Conservation (phyloP, 2,113 vertebrate genomes). For the Vanacampus margaritifer region DNA sequence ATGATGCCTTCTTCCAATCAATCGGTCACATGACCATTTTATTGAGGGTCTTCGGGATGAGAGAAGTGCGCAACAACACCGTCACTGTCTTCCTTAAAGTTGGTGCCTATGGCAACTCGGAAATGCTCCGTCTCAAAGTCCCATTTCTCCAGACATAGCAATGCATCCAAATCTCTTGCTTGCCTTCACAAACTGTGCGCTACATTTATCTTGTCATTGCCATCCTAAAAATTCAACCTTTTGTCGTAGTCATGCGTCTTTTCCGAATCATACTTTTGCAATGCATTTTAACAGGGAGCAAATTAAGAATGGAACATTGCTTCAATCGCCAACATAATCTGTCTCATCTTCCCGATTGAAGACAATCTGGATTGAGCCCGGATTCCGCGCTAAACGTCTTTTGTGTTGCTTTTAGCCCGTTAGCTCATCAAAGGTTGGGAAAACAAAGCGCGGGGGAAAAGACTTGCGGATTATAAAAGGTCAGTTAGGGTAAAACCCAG, state of each 20-base stretch:
- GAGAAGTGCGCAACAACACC: slow-evolving; percentile 45
- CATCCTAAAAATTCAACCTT: slow-evolving; percentile 10
- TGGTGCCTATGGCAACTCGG: slow-evolving; percentile 51
- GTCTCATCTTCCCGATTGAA: neutral
- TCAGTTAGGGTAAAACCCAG: slow-evolving; percentile 4
- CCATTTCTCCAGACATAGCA: slow-evolving; percentile 48
- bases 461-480: slow-evolving; percentile 6
- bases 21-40: neutral
- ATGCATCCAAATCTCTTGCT: slow-evolving; percentile 41
- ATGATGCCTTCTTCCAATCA: neutral
- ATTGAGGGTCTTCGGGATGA: slow-evolving; percentile 32
- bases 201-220: slow-evolving; percentile 23
- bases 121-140: slow-evolving; percentile 38
- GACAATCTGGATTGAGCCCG: neutral
- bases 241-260: slow-evolving; percentile 8
- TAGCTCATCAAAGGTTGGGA: slow-evolving; percentile 9
- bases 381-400: neutral
- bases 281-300: neutral
- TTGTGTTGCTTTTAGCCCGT: slow-evolving; percentile 6
- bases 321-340: neutral
- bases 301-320: neutral
- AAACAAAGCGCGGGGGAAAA: neutral
- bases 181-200: slow-evolving; percentile 30
- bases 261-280: neutral
- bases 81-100: slow-evolving; percentile 35